Base-by-base conservation (phyloP, 1,140 invertebrate genomes). In the Sitobion miscanthi region DNA sequence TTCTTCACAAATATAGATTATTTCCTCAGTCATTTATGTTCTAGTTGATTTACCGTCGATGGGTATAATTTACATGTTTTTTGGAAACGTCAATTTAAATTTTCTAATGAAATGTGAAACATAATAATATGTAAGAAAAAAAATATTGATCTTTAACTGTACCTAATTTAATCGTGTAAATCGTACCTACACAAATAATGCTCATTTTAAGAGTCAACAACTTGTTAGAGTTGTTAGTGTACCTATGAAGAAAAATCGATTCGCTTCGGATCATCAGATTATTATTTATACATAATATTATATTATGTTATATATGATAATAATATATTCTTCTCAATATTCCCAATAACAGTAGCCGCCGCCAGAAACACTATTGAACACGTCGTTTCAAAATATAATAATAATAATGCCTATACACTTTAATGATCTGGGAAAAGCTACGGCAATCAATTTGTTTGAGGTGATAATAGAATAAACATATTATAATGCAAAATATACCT, bases 381-480 rank as follows among this genome's bases (percentile, higher is more conserved):
- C 38, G 11, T 89, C 49, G 49, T 30, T 77, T 77, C 42, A 47
- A 47, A 69, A 30, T 47, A 62, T 62, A 62, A n/a, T 30, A 47
- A 77, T 91, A 47, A 91, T 91, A 91, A 91, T 77, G 62, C 90
- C 89, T 54, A 57, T 9, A 45, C 89, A 86, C 49, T 38, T 25
- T 93, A 93, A 93, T n/a, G 91, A 93, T 93, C 91, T 93, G 91
- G 91, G 91, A 93, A 93, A 54, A 93, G 82, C n/a, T n/a, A 93
- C 91, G 91, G 91, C 91, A 93, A 93, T 93, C 82, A 93, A 93
- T 86, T 93, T 45, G 82, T 93, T 86, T 35, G n/a, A n/a, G 42
- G 57, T 21, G 25, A 90, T 90, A 62, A 90, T 90, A 35, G 38
- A 45, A 69, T 42, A 90, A 88, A 35, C 20, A 49, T 52, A 88